These are phyloP conservation scores for Allygus modestus DNA, from an alignment of 2,888 invertebrate genomes.

Conservation along the genomic window DNA sequence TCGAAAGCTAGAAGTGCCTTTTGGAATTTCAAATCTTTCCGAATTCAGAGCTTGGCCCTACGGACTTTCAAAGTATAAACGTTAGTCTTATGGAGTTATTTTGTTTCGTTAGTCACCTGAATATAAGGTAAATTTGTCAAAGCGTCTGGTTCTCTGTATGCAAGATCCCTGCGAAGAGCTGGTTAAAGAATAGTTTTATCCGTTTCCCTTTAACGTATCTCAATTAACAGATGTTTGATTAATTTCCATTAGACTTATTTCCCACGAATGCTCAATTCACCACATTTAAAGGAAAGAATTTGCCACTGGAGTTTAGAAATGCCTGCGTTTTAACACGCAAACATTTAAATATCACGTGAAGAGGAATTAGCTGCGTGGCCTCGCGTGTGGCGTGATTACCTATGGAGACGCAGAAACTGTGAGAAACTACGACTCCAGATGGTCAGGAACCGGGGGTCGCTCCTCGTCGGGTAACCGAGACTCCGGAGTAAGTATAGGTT, in stretches of 20 bases:
- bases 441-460: background rate
- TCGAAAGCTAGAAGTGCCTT: too few relatives aligned
- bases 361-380: background rate
- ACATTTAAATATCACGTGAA: background rate
- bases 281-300: background rate
- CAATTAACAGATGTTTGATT: too few relatives aligned
- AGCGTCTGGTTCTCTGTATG: too few relatives aligned
- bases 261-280: background rate
- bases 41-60: too few relatives aligned
- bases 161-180: too few relatives aligned
- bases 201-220: too few relatives aligned
- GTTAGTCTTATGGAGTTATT: too few relatives aligned
- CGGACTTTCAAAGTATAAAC: too few relatives aligned
- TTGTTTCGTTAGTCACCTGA: too few relatives aligned
- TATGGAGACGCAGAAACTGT: background rate
- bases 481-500: background rate
- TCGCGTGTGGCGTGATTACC: background rate
- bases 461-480: background rate
- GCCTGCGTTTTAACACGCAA: background rate
- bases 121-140: too few relatives aligned
- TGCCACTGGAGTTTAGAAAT: background rate
- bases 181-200: too few relatives aligned
- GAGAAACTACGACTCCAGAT: conserved; percentile 22
- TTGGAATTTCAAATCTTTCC: too few relatives aligned
- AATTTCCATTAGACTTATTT: background rate